phyloP scores from a whole-genome alignment of 2,113 vertebrate species.

The Orcinus orca region DNA sequence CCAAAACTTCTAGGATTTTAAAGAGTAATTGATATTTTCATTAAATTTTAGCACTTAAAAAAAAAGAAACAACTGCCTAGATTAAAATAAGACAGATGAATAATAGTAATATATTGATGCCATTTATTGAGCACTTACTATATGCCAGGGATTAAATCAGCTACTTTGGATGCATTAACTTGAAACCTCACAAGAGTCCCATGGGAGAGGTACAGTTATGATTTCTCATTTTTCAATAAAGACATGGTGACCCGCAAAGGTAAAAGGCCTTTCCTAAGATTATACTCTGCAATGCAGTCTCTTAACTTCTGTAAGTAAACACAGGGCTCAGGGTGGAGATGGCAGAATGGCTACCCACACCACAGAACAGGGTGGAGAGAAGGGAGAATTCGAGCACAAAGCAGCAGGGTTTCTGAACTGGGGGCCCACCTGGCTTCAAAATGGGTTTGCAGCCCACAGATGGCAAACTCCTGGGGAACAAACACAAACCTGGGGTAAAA shows the following conservation, averaged over 20 bases:
- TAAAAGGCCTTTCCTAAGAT: background rate
- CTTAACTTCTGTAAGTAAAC: background rate
- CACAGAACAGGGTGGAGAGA: background rate
- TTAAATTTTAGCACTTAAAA: constrained; percentile 20
- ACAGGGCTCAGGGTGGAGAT: background rate
- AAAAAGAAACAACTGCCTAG: background rate
- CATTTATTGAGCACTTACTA: background rate
- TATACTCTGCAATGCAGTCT: background rate
- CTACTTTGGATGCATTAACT: background rate
- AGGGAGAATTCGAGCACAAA: background rate
- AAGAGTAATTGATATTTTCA: constrained; percentile 22
- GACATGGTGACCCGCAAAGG: background rate
- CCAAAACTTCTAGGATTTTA: constrained; percentile 25
- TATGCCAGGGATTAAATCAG: background rate
- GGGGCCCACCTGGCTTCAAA: background rate
- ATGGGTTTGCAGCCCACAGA: background rate
- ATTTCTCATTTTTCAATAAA: background rate
- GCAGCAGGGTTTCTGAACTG: background rate
- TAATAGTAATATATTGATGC: background rate
- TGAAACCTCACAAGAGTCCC: background rate
- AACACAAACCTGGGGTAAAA: background rate
- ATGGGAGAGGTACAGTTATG: background rate
- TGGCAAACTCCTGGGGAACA: background rate
- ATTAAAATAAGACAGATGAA: background rate
- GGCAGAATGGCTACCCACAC: background rate